Conservation (phyloP, 1,140 invertebrate species). For the Ganaspis sp. region DNA sequence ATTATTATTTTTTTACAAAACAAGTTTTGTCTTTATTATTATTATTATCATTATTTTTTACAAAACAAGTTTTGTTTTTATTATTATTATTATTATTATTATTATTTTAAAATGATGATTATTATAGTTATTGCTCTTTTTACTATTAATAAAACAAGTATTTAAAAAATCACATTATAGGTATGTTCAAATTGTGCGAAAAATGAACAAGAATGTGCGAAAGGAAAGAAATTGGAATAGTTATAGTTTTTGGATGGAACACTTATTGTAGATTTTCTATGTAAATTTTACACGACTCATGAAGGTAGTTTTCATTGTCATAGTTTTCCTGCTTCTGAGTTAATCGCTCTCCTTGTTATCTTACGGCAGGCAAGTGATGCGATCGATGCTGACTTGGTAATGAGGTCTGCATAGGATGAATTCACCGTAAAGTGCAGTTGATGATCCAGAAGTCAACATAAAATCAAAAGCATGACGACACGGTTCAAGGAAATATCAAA, state of each 20-base stretch:
- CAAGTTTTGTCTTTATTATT: too few relatives aligned
- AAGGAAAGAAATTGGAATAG: too few relatives aligned
- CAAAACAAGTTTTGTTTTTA: too few relatives aligned
- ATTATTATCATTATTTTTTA: too few relatives aligned
- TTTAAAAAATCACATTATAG: too few relatives aligned
- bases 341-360: conserved; percentile 22
- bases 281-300: neutral
- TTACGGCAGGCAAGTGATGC: neutral
- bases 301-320: neutral
- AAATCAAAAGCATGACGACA: conserved; percentile 6
- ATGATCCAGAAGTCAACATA: neutral
- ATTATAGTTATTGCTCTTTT: too few relatives aligned
- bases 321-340: neutral
- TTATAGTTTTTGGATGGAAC: neutral
- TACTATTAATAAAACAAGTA: too few relatives aligned
- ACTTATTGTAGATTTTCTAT: neutral
- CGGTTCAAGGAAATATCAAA: neutral
- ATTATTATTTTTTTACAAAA: too few relatives aligned
- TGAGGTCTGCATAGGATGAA: neutral
- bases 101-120: too few relatives aligned
- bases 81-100: too few relatives aligned
- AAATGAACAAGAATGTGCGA: too few relatives aligned
- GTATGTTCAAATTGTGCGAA: too few relatives aligned
- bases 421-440: conserved; percentile 1
- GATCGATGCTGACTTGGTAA: conserved; percentile 22